Conservation (phyloP, 2,797 vertebrate genomes). For the Threskiornis aethiopicus region DNA sequence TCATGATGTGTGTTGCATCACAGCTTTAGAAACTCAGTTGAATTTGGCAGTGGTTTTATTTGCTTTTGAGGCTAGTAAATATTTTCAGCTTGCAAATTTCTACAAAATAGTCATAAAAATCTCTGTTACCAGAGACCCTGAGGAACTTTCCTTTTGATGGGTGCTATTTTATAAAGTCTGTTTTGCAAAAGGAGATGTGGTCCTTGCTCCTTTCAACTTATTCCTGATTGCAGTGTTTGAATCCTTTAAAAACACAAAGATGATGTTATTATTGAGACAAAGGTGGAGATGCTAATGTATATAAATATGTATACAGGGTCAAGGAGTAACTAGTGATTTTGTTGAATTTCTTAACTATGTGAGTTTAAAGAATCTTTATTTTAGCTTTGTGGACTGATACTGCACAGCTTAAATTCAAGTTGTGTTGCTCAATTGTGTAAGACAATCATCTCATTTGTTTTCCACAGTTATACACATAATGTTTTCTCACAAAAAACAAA, state of each 20-base stretch:
- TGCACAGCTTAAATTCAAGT: neutral
- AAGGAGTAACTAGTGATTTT: neutral
- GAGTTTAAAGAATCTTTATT: neutral
- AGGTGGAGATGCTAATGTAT: neutral
- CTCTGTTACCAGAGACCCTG: neutral
- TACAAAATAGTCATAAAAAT: neutral
- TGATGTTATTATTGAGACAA: neutral
- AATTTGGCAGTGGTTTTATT: constrained; percentile 28
- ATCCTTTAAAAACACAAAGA: neutral
- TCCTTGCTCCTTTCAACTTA: neutral
- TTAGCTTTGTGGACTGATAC: neutral
- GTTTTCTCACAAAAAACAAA: neutral
- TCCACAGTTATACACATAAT: neutral
- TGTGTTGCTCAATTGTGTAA: neutral
- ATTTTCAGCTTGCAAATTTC: neutral
- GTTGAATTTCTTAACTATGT: neutral
- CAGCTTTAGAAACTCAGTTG: neutral
- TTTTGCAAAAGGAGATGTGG: neutral
- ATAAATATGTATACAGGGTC: neutral
- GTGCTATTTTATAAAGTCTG: neutral
- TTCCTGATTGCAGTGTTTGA: neutral
- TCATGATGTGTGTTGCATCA: neutral
- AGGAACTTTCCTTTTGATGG: neutral
- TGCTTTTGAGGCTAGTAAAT: constrained; percentile 3
- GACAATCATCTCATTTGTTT: neutral